These are phyloP conservation scores for Armadillidium nasatum DNA, from an alignment of 1,140 invertebrate species.

Conservation along the genomic window DNA sequence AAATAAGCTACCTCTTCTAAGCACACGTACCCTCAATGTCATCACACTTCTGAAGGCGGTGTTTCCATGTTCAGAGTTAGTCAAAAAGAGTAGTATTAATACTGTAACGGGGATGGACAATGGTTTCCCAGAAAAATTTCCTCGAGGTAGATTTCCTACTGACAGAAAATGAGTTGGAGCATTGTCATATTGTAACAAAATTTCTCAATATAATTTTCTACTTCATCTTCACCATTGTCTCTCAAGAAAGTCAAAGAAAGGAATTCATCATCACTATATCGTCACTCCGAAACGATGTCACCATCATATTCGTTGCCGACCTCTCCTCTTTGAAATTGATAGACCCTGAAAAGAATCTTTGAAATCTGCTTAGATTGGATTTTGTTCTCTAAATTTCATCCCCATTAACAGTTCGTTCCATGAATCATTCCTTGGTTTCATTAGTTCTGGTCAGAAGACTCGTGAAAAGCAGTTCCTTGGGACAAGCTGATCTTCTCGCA, in stretches of 20 bases:
- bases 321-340: neutral
- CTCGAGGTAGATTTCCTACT: too few relatives aligned
- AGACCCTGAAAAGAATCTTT: neutral
- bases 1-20: too few relatives aligned
- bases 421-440: too few relatives aligned
- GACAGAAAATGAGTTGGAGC: neutral
- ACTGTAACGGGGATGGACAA: too few relatives aligned
- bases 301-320: neutral
- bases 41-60: too few relatives aligned
- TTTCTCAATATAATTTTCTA: neutral
- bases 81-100: too few relatives aligned
- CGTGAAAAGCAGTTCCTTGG: too few relatives aligned
- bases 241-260: neutral
- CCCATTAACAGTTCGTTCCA: neutral
- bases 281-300: neutral
- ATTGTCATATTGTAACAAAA: neutral
- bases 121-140: too few relatives aligned
- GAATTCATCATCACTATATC: neutral
- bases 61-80: too few relatives aligned
- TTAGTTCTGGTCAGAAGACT: too few relatives aligned
- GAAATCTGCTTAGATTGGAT: neutral
- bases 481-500: too few relatives aligned
- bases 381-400: neutral
- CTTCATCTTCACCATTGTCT: neutral
- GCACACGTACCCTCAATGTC: too few relatives aligned